Base-by-base conservation (phyloP, 2,113 vertebrate genomes). In the Poeciliopsis prolifica region DNA sequence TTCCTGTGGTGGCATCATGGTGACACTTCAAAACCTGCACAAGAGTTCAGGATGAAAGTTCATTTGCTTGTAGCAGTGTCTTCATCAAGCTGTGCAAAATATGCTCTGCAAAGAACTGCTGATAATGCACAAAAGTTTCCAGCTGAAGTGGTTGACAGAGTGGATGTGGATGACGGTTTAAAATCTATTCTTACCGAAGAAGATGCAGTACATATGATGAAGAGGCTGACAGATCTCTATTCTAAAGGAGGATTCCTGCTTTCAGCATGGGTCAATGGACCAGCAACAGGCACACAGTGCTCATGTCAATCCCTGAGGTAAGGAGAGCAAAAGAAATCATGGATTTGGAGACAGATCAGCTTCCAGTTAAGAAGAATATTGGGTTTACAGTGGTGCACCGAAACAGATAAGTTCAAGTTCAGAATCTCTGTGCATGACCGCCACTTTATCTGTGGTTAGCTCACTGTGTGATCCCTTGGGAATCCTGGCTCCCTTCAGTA, bases 101-200 rank as follows among this genome's bases (percentile, higher is more conserved):
- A 10, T 68, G 66, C 66, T 22, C 42, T 48, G 7, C 4, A 19
- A 19, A 48, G 42, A 12, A 68, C 66, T 4, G 42, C 14, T 7
- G 40, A 68, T 30, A 19, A 48, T 29, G 15, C 14, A 30, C 26
- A 29, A 14, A 13, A 44, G 13, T 44, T 29, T 29, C n/a, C 40
- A 26, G 12, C 15, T 29, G 26, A 48, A 29, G 66, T 30, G 15
- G 8, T 68, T 28, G 13, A 29, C 10, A 51, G 42, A 22, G 15
- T 68, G 8, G 24, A 69, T 69, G 44, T 69, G 67, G 67, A 69
- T 69, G 67, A 69, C 17, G 54, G 67, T 15, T 9, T 68, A 4
- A 68, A 68, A 29, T 44, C 40, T 29, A n/a, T 67, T 14, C 3
- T 17, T 24, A 6, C 44, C 54, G 67, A 69, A 17, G 28, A 30